A percentile compares a stretch with the other conserved stretches of the same genome.
These are phyloP conservation scores for Toxotes jaculatrix DNA, from an alignment of 2,113 vertebrate species.

Conservation along the genomic window DNA sequence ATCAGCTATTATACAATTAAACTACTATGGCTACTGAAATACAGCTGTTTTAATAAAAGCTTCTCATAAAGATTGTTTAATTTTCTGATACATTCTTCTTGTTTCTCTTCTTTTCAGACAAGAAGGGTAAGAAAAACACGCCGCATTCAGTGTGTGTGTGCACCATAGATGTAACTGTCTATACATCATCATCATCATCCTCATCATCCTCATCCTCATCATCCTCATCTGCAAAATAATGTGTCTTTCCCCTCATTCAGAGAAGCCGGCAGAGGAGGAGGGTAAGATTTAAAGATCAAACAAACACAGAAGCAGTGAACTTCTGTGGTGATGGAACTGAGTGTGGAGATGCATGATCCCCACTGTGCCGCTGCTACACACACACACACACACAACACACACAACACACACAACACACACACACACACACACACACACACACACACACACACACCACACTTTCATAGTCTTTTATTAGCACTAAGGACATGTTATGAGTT, in stretches of 20 bases:
- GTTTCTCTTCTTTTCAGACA: conserved; percentile 56
- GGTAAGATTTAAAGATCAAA: conserved; percentile 68
- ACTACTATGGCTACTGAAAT: neutral
- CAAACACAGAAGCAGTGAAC: conserved; percentile 65
- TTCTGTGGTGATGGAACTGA: conserved; percentile 71
- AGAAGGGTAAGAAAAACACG: conserved; percentile 61
- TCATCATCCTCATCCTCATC: conserved; percentile 3
- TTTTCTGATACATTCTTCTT: conserved; percentile 13
- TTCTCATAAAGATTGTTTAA: neutral
- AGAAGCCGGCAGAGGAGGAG: conserved; percentile 62
- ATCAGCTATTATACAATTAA: conserved; percentile 22
- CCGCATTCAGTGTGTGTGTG: conserved; percentile 18
- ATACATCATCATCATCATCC: neutral
- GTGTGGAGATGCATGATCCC: conserved; percentile 69
- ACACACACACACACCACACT: conserved; percentile 24
- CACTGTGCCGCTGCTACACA: neutral
- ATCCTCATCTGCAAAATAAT: conserved; percentile 5
- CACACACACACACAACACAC: conserved; percentile 31
- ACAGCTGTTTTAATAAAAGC: conserved; percentile 7
- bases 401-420: conserved; percentile 36
- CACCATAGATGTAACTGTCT: conserved; percentile 17
- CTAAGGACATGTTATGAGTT: conserved; percentile 4
- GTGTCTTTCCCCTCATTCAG: conserved; percentile 66
- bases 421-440: conserved; percentile 26
- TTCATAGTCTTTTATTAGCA: conserved; percentile 29